Percentiles rank a stretch among this genome's conserved stretches.
Evolutionary conservation across 2,797 vertebrate species (phyloP).

Genomic region (Salarias fasciatus): DNA sequence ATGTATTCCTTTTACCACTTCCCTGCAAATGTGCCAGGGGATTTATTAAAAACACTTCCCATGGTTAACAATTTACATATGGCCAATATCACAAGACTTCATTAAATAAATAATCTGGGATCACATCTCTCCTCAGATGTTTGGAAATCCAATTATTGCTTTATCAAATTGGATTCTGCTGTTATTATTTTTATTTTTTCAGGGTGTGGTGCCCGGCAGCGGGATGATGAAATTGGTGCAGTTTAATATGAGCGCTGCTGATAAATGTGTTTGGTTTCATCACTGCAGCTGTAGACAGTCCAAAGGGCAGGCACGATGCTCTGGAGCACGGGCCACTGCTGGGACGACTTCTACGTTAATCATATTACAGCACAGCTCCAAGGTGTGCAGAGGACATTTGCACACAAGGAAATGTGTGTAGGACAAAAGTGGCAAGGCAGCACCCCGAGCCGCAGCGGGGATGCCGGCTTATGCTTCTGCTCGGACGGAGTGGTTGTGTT

Average conservation of each 20-base stretch:
- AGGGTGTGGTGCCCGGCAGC: slow-evolving; percentile 58
- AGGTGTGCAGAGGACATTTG: slow-evolving; percentile 80
- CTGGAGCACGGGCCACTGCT: slow-evolving; percentile 70
- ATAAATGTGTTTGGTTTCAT: slow-evolving; percentile 82
- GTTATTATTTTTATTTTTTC: slow-evolving; percentile 79
- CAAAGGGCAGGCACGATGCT: slow-evolving; percentile 73
- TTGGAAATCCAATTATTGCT: slow-evolving; percentile 82
- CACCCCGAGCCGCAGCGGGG: slow-evolving; percentile 42
- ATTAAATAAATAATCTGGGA: slow-evolving; percentile 81
- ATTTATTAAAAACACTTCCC: slow-evolving; percentile 73
- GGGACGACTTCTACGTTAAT: slow-evolving; percentile 76
- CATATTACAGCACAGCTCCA: slow-evolving; percentile 74
- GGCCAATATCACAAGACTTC: slow-evolving; percentile 79
- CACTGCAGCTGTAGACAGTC: slow-evolving; percentile 71
- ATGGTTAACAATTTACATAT: slow-evolving; percentile 81
- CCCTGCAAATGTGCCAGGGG: slow-evolving; percentile 55
- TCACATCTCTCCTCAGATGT: slow-evolving; percentile 80
- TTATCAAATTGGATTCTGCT: slow-evolving; percentile 81
- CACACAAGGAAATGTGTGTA: slow-evolving; percentile 75
- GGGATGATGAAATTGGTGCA: slow-evolving; percentile 75
- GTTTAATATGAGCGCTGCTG: slow-evolving; percentile 77
- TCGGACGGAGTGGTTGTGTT: slow-evolving; percentile 49
- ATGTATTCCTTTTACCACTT: slow-evolving; percentile 64
- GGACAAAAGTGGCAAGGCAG: slow-evolving; percentile 67
- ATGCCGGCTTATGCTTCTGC: slow-evolving; percentile 37